A percentile compares a stretch with the other conserved stretches of the same genome.
Conservation (phyloP, 2,113 vertebrate species). For the Alces alces region DNA sequence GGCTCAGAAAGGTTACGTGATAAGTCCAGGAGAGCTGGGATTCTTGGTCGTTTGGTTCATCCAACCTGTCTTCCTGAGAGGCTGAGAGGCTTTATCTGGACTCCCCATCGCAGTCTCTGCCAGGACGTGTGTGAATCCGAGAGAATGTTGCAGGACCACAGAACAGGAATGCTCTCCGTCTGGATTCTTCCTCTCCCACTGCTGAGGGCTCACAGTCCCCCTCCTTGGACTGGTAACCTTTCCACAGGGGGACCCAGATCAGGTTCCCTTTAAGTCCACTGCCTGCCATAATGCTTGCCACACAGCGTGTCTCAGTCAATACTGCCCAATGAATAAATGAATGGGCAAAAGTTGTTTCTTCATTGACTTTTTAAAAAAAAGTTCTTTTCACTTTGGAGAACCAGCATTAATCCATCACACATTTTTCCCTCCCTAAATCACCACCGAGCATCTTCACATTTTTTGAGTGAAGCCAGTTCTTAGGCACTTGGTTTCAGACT, state of each 20-base stretch:
- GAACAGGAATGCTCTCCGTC: neutral
- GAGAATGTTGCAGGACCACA: neutral
- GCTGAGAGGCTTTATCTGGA: neutral
- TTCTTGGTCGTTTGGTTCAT: neutral
- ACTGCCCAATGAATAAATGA: neutral
- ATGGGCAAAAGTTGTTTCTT: neutral
- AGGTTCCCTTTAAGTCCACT: neutral
- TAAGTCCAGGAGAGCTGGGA: neutral
- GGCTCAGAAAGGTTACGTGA: neutral
- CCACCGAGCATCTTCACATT: neutral
- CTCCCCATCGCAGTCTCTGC: fast-evolving
- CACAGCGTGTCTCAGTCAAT: neutral
- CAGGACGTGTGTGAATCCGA: fast-evolving
- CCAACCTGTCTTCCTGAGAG: neutral
- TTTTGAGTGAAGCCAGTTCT: neutral
- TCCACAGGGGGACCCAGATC: fast-evolving
- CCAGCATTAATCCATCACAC: neutral
- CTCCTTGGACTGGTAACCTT: neutral
- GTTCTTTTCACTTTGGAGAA: neutral
- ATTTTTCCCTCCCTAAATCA: neutral
- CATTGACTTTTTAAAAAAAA: neutral
- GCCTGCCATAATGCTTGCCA: neutral
- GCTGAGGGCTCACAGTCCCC: no score
- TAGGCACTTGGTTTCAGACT: neutral
- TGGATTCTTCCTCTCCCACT: neutral